Percentiles rank a stretch among this genome's conserved stretches.
phyloP scores from a whole-genome alignment of 2,113 vertebrate species.

The Ciconia stormi region DNA sequence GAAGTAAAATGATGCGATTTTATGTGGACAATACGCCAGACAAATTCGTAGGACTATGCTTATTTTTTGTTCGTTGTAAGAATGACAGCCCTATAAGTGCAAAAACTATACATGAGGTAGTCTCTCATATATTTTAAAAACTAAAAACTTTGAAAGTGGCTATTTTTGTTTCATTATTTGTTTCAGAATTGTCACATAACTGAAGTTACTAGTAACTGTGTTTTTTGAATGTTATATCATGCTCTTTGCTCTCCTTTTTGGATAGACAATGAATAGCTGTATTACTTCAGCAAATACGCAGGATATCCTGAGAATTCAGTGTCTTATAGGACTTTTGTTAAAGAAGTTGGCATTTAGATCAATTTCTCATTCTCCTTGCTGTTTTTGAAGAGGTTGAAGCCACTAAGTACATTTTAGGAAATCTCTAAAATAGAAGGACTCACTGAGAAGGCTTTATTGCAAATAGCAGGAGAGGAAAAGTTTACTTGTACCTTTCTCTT shows the following conservation, averaged over 20 bases:
- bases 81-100: constrained; percentile 69
- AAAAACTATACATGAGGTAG: constrained; percentile 82
- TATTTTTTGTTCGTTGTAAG: constrained; percentile 77
- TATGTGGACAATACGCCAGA: constrained; percentile 70
- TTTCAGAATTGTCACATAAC: not conserved
- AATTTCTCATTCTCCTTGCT: not conserved
- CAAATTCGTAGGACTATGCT: constrained; percentile 72
- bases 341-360: not conserved
- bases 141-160: not conserved
- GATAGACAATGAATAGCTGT: not conserved
- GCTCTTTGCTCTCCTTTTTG: not conserved
- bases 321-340: not conserved
- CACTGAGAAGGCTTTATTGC: not conserved
- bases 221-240: not conserved
- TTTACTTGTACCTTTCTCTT: not conserved
- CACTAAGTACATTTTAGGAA: not conserved
- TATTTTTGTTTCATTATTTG: not conserved
- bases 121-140: not conserved
- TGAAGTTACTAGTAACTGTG: not conserved
- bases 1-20: constrained; percentile 73
- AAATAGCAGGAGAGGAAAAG: not conserved
- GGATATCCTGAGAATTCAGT: not conserved
- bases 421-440: not conserved
- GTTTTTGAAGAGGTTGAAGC: not conserved
- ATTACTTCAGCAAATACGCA: not conserved